Base-by-base conservation (phyloP, 2,797 vertebrate genomes). In the Amazona finschi region DNA sequence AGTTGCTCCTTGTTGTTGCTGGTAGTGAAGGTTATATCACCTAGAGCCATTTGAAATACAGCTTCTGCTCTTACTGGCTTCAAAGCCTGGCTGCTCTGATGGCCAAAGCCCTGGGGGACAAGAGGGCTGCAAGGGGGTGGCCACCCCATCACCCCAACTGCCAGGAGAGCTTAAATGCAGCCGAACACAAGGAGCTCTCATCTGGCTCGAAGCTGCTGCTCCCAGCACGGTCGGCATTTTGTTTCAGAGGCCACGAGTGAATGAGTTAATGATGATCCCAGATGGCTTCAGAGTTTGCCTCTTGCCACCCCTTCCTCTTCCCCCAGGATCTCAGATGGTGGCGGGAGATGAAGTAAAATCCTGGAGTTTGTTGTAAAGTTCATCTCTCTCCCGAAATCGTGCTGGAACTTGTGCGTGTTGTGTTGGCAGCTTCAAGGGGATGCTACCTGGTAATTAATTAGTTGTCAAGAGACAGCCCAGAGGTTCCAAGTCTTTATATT, bases 381-480 rank as follows among this genome's bases (percentile, higher is more conserved):
- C 94, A 96, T 92, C 94, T 80, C 84, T 91, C 90, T 87, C 69
- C 78, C 84, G 39, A 53, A 91, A 55, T 97, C 95, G 1, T 96
- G 96, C 96, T 96, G 92, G 70, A 96, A 97, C 97, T 96, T 97
- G 95, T 22, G 64, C 17, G 39, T 61, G 89, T 91, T 90, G 94
- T 71, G 94, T 88, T 94, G 91, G 93, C 95, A 94, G 93, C 90
- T 95, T 96, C 96, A 96, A 94, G 95, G 91, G 91, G 94, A 95
- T 97, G 96, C 92, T 97, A 85, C 93, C 96, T 93, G 92, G 90
- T 97, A 96, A 97, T 97, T 97, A 97, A 97, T 97, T 96, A 97
- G 94, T 80, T 97, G 93, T 97, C 92, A 95, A 80, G 89, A 96
- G 87, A 94, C 95, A 96, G 93, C 95, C 93, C 89, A 95, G 74